Conservation (phyloP, 1,140 invertebrate species). For the Amphibalanus amphitrite region DNA sequence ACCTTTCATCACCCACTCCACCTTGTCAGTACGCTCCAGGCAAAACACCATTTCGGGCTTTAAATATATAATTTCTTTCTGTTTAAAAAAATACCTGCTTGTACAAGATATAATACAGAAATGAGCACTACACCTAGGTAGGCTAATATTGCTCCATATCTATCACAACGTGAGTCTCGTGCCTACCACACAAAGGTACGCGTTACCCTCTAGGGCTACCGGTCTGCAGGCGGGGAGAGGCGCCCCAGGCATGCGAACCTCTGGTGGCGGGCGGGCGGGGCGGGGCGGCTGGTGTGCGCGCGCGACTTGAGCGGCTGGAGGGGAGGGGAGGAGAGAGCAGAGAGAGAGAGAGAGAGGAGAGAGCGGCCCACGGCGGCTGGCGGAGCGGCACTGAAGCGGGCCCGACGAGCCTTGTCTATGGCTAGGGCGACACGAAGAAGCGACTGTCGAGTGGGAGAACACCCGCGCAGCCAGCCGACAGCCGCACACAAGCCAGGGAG, state of each 20-base stretch:
- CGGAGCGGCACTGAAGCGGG: neutral
- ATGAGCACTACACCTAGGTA: neutral
- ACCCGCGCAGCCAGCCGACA: neutral
- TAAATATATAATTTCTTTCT: conserved; percentile 1
- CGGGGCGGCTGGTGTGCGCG: too few relatives aligned
- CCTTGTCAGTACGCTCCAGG: too few relatives aligned
- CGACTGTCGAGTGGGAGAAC: neutral
- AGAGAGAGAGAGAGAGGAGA: too few relatives aligned
- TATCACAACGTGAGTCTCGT: neutral
- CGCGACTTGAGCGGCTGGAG: too few relatives aligned
- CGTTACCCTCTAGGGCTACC: neutral
- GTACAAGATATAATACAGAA: conserved; percentile 2
- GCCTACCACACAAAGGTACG: neutral
- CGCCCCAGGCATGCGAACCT: too few relatives aligned
- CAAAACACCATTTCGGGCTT: neutral
- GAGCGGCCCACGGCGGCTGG: too few relatives aligned
- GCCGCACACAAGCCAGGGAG: neutral
- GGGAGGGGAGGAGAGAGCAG: too few relatives aligned
- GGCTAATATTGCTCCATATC: conserved; percentile 1
- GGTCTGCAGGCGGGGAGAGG: too few relatives aligned
- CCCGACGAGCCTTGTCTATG: neutral
- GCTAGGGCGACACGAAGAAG: neutral
- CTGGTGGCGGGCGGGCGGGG: too few relatives aligned
- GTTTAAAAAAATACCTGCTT: conserved; percentile 2
- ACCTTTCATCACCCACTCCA: too few relatives aligned